phyloP scores from a whole-genome alignment of 2,797 vertebrate species.

The Epinephelus coioides region DNA sequence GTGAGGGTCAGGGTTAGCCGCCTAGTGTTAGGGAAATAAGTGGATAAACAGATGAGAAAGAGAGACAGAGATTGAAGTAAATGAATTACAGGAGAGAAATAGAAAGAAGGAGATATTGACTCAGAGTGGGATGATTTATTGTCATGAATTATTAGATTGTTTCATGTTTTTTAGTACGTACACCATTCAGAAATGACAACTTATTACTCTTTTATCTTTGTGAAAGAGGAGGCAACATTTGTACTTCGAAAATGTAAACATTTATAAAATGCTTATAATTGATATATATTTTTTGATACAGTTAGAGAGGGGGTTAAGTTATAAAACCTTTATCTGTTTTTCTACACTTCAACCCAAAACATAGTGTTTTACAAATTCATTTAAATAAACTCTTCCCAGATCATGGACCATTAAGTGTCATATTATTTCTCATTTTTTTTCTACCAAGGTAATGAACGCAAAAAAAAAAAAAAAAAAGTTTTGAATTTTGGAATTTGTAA shows the following conservation, averaged over 20 bases:
- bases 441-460: background rate
- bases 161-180: background rate
- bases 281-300: no score
- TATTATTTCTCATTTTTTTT: background rate
- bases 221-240: background rate
- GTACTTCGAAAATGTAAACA: background rate
- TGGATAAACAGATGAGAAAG: conserved; percentile 76
- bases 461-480: background rate
- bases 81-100: conserved; percentile 44
- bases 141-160: background rate
- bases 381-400: background rate
- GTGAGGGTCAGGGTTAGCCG: conserved; percentile 77
- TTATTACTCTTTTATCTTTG: background rate
- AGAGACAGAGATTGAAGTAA: conserved; percentile 34
- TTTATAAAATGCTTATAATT: no score
- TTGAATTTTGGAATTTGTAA: background rate
- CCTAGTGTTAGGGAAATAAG: conserved; percentile 71
- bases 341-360: background rate
- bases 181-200: background rate
- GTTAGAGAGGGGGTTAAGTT: no score
- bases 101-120: background rate
- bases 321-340: no score
- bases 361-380: background rate
- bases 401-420: background rate
- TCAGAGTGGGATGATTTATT: background rate